Evolutionary conservation across 2,888 invertebrate species (phyloP).

Genomic region (Tethea ocularis): DNA sequence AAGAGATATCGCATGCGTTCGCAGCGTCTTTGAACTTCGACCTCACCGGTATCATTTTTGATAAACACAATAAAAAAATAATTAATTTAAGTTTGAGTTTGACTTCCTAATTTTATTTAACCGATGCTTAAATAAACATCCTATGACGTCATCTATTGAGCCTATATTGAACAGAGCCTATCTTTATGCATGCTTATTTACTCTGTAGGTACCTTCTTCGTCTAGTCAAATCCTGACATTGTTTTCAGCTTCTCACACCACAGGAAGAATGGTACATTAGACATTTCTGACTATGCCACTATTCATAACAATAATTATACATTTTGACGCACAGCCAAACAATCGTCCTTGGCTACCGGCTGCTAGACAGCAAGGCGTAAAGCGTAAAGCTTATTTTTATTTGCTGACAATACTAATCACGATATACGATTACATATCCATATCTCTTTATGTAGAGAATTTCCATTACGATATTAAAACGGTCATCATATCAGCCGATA

Average conservation of each 20-base stretch:
- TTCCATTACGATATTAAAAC: background rate
- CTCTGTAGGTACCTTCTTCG: too few relatives aligned
- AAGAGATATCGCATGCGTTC: background rate
- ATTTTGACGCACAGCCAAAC: constrained; percentile 64
- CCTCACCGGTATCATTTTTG: constrained; percentile 12
- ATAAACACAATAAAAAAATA: constrained; percentile 15
- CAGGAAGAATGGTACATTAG: background rate
- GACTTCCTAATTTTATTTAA: background rate
- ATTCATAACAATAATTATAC: constrained; percentile 45
- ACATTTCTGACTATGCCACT: constrained; percentile 26
- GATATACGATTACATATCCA: too few relatives aligned
- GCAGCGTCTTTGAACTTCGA: constrained; percentile 27
- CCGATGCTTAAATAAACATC: background rate
- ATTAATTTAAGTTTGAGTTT: background rate
- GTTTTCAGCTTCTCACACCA: constrained; percentile 15
- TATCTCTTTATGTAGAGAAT: background rate
- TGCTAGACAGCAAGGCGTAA: constrained; percentile 62
- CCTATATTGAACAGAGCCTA: too few relatives aligned
- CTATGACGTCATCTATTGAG: constrained; percentile 8
- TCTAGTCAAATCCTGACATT: background rate
- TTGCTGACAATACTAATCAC: background rate
- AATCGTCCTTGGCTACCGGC: constrained; percentile 55
- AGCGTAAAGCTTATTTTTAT: constrained; percentile 22
- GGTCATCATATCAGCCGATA: too few relatives aligned
- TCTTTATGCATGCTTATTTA: too few relatives aligned